Base-by-base conservation (phyloP, 2,888 invertebrate species). In the Eurytoma californica region DNA sequence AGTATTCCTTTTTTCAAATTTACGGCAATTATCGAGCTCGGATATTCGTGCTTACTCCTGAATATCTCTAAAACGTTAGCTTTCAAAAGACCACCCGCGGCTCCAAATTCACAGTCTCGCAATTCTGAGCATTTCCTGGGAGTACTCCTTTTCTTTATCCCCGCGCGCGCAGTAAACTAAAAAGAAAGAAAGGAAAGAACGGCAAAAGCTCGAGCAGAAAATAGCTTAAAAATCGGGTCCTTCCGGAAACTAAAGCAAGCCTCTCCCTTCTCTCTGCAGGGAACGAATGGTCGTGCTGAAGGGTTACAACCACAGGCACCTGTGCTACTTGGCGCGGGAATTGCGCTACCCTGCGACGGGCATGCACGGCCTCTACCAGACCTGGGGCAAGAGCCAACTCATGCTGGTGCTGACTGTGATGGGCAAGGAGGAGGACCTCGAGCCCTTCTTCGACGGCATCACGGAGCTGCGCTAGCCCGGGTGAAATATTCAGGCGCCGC, bases 371-470 rank as follows among this genome's bases (percentile, higher is more conserved):
- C 55, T 86, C 16, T 82, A 82, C 67, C 74, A 82, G 66, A 79
- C 39, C 24, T 84, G 85, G 84, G 82, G 84, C 24, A 77, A 72
- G 12, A 80, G 72, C 28, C 47, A 70, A 63, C 51, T 80, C n/a
- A 85, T 87, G 12, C 18, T 85, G 20, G 92, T 92, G 49, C 86
- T 92, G 83, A 90, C 91, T 47, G 84, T 91, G 53, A 92, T 92
- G 83, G 92, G 92, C 7, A 85, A 87, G 57, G 90, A 90, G 83
- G 90, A 90, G 77, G 87, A 90, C 57, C 87, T 92, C 14, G 90
- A 92, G 82, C 87, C 87, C 65, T 83, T 90, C 28, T 90, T 92
- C 24, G 90, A 90, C 51, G 87, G 89, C 72, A 82, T 91, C 39
- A 75, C 84, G 9, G 77, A 83, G 67, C 82, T 86, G 24, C 63